Conservation (phyloP, 37 sponge, comb jelly and placozoan genomes). For the Bolinopsis microptera region DNA sequence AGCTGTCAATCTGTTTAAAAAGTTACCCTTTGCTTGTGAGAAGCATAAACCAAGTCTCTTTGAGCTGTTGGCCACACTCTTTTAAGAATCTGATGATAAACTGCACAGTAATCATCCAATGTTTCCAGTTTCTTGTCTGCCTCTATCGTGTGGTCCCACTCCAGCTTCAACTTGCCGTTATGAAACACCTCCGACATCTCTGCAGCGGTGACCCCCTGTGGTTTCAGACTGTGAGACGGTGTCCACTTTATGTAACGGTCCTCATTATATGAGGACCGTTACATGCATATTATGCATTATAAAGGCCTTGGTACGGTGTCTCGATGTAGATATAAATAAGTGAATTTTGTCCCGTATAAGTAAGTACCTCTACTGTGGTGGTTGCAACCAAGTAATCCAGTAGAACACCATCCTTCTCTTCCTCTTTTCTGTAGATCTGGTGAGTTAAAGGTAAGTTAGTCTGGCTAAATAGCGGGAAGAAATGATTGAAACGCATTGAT, state of each 20-base stretch:
- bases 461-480: too few relatives aligned
- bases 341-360: too few relatives aligned
- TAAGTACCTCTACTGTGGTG: constrained; percentile 14
- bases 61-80: constrained; percentile 56
- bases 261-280: too few relatives aligned
- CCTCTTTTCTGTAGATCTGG: constrained; percentile 44
- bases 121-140: constrained; percentile 37
- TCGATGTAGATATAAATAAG: too few relatives aligned
- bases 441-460: too few relatives aligned
- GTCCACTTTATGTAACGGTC: too few relatives aligned
- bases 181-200: constrained; percentile 62
- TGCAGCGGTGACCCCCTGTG: constrained; percentile 51
- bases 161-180: background rate
- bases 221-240: too few relatives aligned
- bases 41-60: constrained; percentile 25
- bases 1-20: too few relatives aligned
- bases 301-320: too few relatives aligned
- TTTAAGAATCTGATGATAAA: constrained; percentile 60
- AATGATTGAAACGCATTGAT: too few relatives aligned
- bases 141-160: constrained; percentile 65
- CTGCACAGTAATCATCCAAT: constrained; percentile 17
- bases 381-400: constrained; percentile 26
- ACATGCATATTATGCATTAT: too few relatives aligned
- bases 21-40: constrained; percentile 48
- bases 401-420: background rate